phyloP scores from a whole-genome alignment of 2,113 vertebrate genomes.

The Mola mola region DNA sequence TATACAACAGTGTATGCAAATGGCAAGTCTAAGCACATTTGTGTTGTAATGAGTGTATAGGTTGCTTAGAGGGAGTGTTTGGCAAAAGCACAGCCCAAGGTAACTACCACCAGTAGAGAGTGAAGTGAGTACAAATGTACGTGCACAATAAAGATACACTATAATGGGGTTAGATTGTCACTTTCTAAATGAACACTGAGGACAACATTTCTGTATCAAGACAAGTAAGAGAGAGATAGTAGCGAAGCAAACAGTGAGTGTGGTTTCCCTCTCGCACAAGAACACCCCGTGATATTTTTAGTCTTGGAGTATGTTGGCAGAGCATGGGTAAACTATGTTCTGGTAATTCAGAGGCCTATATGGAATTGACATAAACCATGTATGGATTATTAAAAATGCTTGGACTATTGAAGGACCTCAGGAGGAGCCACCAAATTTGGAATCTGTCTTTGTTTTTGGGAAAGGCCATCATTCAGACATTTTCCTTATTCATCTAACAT shows the following conservation, averaged over 20 bases:
- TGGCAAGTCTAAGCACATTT: constrained; percentile 51
- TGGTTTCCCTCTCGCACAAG: constrained; percentile 32
- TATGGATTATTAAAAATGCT: not conserved
- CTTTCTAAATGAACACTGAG: constrained; percentile 4
- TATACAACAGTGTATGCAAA: constrained; percentile 8
- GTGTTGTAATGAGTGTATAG: constrained; percentile 5
- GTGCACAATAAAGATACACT: no score
- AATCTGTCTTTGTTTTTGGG: no score
- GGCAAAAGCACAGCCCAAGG: no score
- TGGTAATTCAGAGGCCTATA: not conserved
- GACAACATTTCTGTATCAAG: not conserved
- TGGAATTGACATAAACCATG: not conserved
- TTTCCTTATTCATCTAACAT: no score
- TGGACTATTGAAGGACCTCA: not conserved
- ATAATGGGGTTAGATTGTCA: no score
- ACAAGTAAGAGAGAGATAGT: no score
- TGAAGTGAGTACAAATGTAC: no score
- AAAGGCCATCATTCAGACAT: no score
- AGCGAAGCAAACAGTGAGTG: no score
- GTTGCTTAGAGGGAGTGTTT: constrained; percentile 2
- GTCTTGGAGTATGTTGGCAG: constrained; percentile 5
- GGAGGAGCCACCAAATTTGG: no score
- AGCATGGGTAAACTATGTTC: not conserved
- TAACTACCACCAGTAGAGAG: no score
- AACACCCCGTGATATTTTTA: constrained; percentile 43